Evolutionary conservation across 2,797 vertebrate genomes (phyloP), one percentile per base, ranked within the genome.

Genomic region (Notolepis coatsorum): DNA sequence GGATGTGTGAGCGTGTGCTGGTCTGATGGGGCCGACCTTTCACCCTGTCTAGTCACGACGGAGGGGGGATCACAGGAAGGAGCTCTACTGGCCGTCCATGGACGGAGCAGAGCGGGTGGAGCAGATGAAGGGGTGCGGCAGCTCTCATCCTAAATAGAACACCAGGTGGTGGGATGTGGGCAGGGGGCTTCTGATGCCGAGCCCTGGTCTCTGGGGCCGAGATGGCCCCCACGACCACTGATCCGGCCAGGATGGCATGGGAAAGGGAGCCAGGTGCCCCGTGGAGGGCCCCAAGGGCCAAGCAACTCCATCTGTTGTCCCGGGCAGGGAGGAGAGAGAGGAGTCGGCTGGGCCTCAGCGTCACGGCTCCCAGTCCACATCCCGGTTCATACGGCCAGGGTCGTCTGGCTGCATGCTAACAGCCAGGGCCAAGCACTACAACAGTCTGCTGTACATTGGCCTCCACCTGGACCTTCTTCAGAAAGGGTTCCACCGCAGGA

Each of bases 161-260:
- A 72, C 89, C 85, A 87, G 90, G 85, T 88, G 89, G 82, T 84
- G 82, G 81, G 82, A 87, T 79, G 84, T 84, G 84, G 84, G 89
- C 70, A 68, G 88, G 82, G 77, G 84, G 84, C 74, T 86, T 93
- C 91, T 92, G 91, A 92, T 89, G 88, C 61, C 75, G 83, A 92
- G 88, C 90, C 78, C 76, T 46, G 85, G 81, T 90, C 86, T 80
- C 76, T 79, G 84, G 61, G 77, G 13, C 78, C 66, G 61, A 41
- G 82, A 81, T 61, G 77, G 80, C 84, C 84, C 80, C n/a, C n/a
- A n/a, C 65, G 18, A 54, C 48, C 51, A 86, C 88, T 80, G 80
- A 92, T 90, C 85, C 57, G 63, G 86, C 79, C 75, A 81, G 79
- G 10, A 13, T 76, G 81, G 71, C 77, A 64, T 61, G 76, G 73